Conservation (phyloP, 2,888 invertebrate species). For the Rhaphigaster nebulosa region DNA sequence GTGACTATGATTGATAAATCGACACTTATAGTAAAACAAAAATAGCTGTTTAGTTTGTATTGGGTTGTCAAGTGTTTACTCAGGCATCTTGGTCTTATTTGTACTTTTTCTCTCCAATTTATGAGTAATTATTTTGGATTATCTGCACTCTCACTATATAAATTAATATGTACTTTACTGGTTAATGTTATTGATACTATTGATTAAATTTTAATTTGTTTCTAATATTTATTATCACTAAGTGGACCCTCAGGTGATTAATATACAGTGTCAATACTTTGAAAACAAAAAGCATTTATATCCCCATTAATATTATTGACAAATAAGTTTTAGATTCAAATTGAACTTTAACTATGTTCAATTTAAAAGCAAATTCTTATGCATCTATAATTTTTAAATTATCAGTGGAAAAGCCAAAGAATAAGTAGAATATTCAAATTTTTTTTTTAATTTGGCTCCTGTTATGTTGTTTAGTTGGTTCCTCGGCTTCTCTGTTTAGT, state of each 20-base stretch:
- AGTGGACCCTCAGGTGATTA: background rate
- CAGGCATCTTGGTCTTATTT: background rate
- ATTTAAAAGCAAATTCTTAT: background rate
- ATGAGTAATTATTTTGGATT: background rate
- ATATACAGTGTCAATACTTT: background rate
- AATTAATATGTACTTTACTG: background rate
- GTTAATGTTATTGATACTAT: background rate
- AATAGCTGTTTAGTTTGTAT: background rate
- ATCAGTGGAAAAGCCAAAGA: background rate
- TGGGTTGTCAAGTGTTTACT: slow-evolving; percentile 16
- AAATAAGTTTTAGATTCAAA: background rate
- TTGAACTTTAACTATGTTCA: background rate
- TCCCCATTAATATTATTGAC: background rate
- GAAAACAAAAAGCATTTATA: background rate
- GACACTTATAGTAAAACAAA: background rate
- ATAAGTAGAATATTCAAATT: background rate
- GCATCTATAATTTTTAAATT: background rate
- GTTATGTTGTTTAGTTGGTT: background rate
- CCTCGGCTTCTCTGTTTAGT: no score
- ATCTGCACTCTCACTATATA: background rate
- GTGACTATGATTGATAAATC: background rate
- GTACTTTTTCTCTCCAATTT: background rate
- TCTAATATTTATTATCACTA: background rate
- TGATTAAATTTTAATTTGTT: background rate
- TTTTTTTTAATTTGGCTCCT: background rate